Base-by-base conservation (phyloP, 2,797 vertebrate genomes). In the Semotilus atromaculatus region DNA sequence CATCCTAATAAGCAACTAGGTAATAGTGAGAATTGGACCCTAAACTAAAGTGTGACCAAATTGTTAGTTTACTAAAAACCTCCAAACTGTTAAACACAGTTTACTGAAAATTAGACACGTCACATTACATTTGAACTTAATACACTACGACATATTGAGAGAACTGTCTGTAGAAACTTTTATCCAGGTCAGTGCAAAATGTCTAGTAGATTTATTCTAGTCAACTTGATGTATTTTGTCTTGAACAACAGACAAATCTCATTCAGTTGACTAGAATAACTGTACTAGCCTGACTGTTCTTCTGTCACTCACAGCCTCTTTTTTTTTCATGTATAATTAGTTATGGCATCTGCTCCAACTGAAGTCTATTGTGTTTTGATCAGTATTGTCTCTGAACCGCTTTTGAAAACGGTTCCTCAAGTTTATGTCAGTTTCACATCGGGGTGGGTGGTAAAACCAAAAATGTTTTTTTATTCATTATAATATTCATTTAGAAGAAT, bases 321-420 rank as follows among this genome's bases (percentile, higher is more conserved):
- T 45, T 8, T n/a, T 53, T 19, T 26, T 72, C n/a, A 73, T 48
- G 23, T 45, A 2, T 74, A 74, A 74, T 74, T 74, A 74, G 53
- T 74, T 74, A 23, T 34, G 48, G 19, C 48, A 19, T 53, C 5
- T 53, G 26, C 19, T 74, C 29, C 29, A 53, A 34, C 9, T 74
- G 18, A 74, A 53, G 11, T 74, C 45, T 58, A 8, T 71, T 51
- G 43, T 53, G 7, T 70, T 40, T 38, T 53, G 31, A 58, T 70
- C 66, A 31, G 2, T 36, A 26, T 70, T 80, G 11, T 67, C 34
- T 55, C 64, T 58, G 23, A 81, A 70, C 11, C 8, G 16, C 18
- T 10, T 3, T 26, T n/a, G n/a, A 19, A 43, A 43, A 26, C 38
- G 7, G 36, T 18, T 23, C 26, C 43, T 43, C 18, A 13, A 31